Conservation (phyloP, 1,140 invertebrate species). For the Drosophila kurseongensis region DNA sequence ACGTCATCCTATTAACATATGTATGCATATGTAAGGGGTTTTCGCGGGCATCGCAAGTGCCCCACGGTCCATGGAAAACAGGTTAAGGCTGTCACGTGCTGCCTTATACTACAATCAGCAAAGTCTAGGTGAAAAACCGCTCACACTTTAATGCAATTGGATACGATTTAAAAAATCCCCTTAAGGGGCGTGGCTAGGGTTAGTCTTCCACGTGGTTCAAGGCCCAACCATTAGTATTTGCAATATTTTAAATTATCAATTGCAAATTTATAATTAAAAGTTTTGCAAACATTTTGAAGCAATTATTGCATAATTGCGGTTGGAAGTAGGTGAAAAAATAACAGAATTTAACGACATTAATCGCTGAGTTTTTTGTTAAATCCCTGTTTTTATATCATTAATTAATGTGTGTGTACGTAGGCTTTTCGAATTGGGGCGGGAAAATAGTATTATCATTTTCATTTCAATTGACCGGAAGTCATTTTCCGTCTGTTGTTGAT, state of each 20-base stretch:
- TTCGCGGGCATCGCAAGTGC: background rate
- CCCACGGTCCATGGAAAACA: constrained; percentile 50
- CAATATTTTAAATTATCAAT: constrained; percentile 29
- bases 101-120: constrained; percentile 1
- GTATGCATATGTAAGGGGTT: background rate
- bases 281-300: constrained; percentile 32
- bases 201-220: background rate
- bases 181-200: background rate
- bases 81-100: constrained; percentile 55
- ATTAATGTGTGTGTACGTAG: background rate
- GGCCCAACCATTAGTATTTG: constrained; percentile 1
- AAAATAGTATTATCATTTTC: constrained; percentile 42
- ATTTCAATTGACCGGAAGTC: constrained; percentile 54
- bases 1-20: background rate
- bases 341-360: constrained; percentile 8
- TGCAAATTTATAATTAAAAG: constrained; percentile 42
- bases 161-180: background rate
- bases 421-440: background rate
- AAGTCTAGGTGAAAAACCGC: constrained; percentile 6
- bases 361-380: constrained; percentile 18
- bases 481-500: constrained; percentile 52
- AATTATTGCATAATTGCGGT: constrained; percentile 49
- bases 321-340: constrained; percentile 15
- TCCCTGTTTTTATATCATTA: constrained; percentile 6
- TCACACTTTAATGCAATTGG: background rate